Evolutionary conservation across 2,888 invertebrate species (phyloP).

Genomic region (Drosophila pegasa): DNA sequence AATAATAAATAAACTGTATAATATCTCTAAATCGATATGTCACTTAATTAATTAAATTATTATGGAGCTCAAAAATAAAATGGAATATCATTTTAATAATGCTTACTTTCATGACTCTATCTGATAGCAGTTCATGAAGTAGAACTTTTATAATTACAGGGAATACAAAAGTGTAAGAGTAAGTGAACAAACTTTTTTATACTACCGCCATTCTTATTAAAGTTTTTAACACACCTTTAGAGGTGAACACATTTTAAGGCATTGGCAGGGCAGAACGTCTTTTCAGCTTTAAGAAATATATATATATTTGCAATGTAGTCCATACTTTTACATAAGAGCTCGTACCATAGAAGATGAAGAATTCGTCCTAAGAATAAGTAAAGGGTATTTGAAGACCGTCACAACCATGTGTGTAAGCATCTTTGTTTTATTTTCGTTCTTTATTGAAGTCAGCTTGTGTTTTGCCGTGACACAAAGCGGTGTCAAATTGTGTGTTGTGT

Average conservation of each 20-base stretch:
- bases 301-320: no score
- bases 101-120: background rate
- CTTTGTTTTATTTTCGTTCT: constrained; percentile 5
- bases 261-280: no score
- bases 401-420: background rate
- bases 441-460: constrained; percentile 24
- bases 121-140: background rate
- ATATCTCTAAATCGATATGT: no score
- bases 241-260: no score
- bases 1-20: no score
- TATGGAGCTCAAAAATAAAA: no score
- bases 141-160: background rate
- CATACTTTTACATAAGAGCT: no score
- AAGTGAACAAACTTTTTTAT: constrained; percentile 26
- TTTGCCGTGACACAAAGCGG: background rate
- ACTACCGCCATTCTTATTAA: constrained; percentile 15
- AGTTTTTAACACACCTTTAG: constrained; percentile 9
- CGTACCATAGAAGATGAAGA: no score
- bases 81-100: background rate
- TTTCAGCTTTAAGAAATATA: background rate
- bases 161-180: constrained; percentile 3
- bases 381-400: background rate
- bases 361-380: background rate
- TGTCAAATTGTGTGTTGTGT: constrained; percentile 7
- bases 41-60: no score